Percentiles rank a stretch among this genome's conserved stretches.
Evolutionary conservation across 2,797 vertebrate species (phyloP).

Genomic region (Hypotaenidia philippensis): DNA sequence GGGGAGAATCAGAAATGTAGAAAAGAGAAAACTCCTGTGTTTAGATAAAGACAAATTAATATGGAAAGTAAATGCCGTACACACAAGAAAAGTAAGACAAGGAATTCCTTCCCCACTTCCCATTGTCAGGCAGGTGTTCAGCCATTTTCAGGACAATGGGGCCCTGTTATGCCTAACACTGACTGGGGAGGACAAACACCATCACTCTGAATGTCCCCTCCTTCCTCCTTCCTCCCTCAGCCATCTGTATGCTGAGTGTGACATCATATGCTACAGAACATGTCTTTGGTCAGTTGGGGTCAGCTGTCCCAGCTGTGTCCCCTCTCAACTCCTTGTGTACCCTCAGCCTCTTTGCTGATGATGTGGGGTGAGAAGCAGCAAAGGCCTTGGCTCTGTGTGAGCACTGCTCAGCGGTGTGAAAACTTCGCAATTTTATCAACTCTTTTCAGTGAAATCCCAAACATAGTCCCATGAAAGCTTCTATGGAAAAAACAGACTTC

Average conservation of each 20-base stretch:
- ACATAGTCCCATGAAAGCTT: fast-evolving
- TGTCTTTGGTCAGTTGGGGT: no score
- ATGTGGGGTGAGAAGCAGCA: background rate
- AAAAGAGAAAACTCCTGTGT: background rate
- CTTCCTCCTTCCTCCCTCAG: background rate
- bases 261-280: background rate
- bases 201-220: fast-evolving
- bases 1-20: background rate
- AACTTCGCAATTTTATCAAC: background rate
- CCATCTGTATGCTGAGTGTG: background rate
- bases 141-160: background rate
- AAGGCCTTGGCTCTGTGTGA: background rate
- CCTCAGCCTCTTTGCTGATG: fast-evolving
- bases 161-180: fast-evolving
- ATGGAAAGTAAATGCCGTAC: background rate
- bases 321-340: fast-evolving
- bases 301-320: fast-evolving
- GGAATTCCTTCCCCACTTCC: background rate
- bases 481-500: background rate
- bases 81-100: fast-evolving
- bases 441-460: background rate
- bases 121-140: background rate
- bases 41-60: background rate
- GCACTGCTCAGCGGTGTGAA: background rate
- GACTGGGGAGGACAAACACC: background rate